Base-by-base conservation (phyloP, 2,113 vertebrate species). In the Panthera leo region DNA sequence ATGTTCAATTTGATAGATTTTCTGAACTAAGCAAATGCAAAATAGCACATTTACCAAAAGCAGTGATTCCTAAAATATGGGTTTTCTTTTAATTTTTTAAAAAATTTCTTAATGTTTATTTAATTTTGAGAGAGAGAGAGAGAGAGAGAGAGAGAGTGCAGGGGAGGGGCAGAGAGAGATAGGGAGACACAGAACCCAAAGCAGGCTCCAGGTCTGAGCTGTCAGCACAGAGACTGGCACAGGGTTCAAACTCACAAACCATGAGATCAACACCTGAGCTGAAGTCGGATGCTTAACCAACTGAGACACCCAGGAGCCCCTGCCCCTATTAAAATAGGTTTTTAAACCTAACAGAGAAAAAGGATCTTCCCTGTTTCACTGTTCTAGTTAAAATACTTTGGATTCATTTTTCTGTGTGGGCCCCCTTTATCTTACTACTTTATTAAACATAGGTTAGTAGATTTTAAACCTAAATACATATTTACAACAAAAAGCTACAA, bases 1-100 rank as follows among this genome's bases (percentile, higher is more conserved):
- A 45, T 82, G 79, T 90, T 73, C 42, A 78, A 75, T 88, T 96
- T 87, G 25, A 89, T 89, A 83, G 27, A 87, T 89, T 83, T 86
- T 86, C 34, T 84, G 63, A 95, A 96, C 36, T n/a, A 85, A 95
- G 13, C 18, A 10, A 45, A 31, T 79, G 34, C 18, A 92, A 97
- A 93, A 16, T 7, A 27, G 19, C 63, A 73, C 29, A 55, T 67
- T 45, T 87, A 73, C 21, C 75, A 27, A 97, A 83, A 91, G 27
- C 65, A 94, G 15, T 83, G 45, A 94, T 67, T 4, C 7, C 23
- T 90, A 92, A 96, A 95, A 85, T 51, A 78, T 61, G 4, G 51
- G 51, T 51, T 51, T 51, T 13, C 2, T 9, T 23, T 23, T 51
- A 45, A 45, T 51, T 61, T 61, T 61, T 9, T 0, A 45, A 45